Base-by-base conservation (phyloP, 2,797 vertebrate species). In the Ara ararauna region DNA sequence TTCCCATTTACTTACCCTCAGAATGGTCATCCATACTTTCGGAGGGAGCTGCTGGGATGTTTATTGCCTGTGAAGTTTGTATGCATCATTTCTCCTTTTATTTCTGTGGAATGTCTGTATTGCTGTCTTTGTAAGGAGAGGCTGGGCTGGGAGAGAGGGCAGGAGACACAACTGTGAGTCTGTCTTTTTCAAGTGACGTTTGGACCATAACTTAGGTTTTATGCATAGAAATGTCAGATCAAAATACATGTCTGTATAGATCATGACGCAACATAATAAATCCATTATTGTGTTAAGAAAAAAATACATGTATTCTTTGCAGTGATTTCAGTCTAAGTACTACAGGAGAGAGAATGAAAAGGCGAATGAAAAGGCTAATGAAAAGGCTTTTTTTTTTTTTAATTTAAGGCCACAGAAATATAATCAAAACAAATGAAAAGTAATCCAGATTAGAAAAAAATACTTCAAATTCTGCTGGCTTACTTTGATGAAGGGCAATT, bases 201-300 rank as follows among this genome's bases (percentile, higher is more conserved):
- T 94, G 67, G 60, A 40, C 56, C 5, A 11, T 73, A 86, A 62
- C 66, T 92, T 92, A 76, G 47, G 29, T 85, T 94, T 88, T 91
- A 48, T 81, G 56, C 29, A 21, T 73, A 67, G 47, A 84, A 93
- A 75, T 70, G 36, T 82, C 78, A 76, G 62, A 36, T 76, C 17
- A 68, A 91, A 87, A 82, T 60, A 53, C n/a, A 74, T 5, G 61
- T 86, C 45, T 54, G 9, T 64, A 34, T 51, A 64, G 54, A 56
- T 64, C 84, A 48, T 51, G 65, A 89, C 56, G 36, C 56, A 82
- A 67, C 13, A 22, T 56, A 84, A 76, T 87, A 47, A 76, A 65
- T 76, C 27, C 40, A 81, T 89, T 88, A 44, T 54, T 3, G 2
- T 34, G 5, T 36, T 80, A 72, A 90, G 47, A 65, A 81, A 77